Evolutionary conservation across 1,140 invertebrate species (phyloP).

Genomic region (Procambarus clarkii): DNA sequence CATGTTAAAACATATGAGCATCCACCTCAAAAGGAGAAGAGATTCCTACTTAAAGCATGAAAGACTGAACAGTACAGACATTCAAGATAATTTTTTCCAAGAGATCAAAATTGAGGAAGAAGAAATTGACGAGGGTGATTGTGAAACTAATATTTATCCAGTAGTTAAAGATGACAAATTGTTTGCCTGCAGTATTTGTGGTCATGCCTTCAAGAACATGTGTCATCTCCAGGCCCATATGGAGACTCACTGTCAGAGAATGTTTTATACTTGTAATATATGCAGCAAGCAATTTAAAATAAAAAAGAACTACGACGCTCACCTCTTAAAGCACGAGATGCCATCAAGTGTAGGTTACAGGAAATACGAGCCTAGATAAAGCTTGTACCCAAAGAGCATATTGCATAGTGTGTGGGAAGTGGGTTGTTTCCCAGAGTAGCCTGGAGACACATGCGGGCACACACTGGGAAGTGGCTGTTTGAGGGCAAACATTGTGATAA

Average conservation of each 20-base stretch:
- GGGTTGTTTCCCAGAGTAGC: slow-evolving; percentile 92
- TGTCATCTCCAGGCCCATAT: slow-evolving; percentile 25
- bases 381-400: not conserved
- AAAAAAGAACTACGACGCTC: slow-evolving; percentile 28
- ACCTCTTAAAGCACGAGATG: slow-evolving; percentile 14
- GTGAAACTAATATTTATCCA: not conserved
- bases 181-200: slow-evolving; percentile 14
- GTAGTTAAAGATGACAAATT: not conserved
- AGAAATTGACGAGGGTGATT: slow-evolving; percentile 5
- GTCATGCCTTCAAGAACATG: slow-evolving; percentile 18
- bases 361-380: not conserved
- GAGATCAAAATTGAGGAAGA: slow-evolving; percentile 12
- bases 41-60: not conserved
- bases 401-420: slow-evolving; percentile 90
- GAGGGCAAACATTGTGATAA: slow-evolving; percentile 88
- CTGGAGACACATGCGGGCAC: slow-evolving; percentile 90
- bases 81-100: not conserved
- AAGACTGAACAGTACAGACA: not conserved
- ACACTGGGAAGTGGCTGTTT: slow-evolving; percentile 90
- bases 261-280: slow-evolving; percentile 14
- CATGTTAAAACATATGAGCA: slow-evolving; percentile 28
- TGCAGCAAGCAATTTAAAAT: slow-evolving; percentile 43
- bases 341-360: not conserved
- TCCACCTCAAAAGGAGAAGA: not conserved
- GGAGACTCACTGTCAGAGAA: slow-evolving; percentile 13